These are phyloP conservation scores for Nebria brevicollis DNA, from an alignment of 2,888 invertebrate species.

Conservation along the genomic window DNA sequence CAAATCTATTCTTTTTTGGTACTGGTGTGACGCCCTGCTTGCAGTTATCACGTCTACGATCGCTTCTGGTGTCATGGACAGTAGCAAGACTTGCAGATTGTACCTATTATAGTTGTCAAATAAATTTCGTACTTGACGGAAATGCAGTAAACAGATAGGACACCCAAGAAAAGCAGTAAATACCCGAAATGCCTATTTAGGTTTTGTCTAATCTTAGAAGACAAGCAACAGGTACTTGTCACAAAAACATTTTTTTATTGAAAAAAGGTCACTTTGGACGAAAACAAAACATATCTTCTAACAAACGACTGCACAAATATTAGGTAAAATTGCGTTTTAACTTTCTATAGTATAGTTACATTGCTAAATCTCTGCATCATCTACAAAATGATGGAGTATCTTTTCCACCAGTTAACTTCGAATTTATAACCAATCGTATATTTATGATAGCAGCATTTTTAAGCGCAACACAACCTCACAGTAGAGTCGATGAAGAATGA, in stretches of 20 bases:
- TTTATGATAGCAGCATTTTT: background rate
- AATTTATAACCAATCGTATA: background rate
- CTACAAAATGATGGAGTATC: background rate
- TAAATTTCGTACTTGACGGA: constrained; percentile 28
- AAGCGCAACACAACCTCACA: background rate
- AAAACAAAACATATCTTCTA: no score
- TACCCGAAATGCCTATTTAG: no score
- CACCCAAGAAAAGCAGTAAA: no score
- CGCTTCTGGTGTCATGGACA: constrained; percentile 26
- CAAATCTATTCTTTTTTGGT: background rate
- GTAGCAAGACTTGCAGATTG: constrained; percentile 30
- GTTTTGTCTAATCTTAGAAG: no score
- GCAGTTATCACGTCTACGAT: constrained; percentile 35
- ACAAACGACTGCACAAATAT: no score
- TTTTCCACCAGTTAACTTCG: background rate
- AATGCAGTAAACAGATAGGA: background rate
- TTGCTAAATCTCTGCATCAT: background rate
- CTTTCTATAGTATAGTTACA: no score
- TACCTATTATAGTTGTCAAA: constrained; percentile 27
- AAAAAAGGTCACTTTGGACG: no score
- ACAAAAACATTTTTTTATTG: no score
- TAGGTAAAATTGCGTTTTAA: no score
- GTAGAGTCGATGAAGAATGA: background rate
- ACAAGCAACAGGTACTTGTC: no score
- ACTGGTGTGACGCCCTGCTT: background rate